Evolutionary conservation across 1,140 invertebrate species (phyloP).

Genomic region (Heliconius himera): DNA sequence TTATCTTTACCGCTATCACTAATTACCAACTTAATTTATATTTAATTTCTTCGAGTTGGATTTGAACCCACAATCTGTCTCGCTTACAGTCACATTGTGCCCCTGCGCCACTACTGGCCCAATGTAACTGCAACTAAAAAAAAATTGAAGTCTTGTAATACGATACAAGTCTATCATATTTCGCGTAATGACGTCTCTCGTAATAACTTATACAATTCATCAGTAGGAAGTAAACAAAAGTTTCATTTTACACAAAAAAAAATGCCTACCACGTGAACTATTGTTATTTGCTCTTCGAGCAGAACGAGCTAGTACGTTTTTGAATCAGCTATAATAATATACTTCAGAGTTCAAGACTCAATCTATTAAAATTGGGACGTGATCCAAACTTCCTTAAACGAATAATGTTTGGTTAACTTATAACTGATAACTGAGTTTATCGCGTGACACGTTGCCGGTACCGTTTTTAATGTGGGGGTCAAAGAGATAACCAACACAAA

Average conservation of each 20-base stretch:
- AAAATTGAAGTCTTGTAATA: background rate
- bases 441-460: slow-evolving; percentile 14
- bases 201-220: slow-evolving; percentile 35
- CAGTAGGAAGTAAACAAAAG: slow-evolving; percentile 36
- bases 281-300: slow-evolving; percentile 36
- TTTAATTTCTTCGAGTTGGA: no score
- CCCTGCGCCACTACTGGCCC: no score
- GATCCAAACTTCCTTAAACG: slow-evolving; percentile 15
- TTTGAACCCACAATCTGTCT: no score
- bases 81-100: no score
- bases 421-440: slow-evolving; percentile 32
- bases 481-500: slow-evolving; percentile 25
- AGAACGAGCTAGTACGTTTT: slow-evolving; percentile 24
- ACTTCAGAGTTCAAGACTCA: background rate
- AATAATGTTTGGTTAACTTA: background rate
- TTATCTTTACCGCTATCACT: no score
- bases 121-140: background rate
- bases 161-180: slow-evolving; percentile 10
- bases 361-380: slow-evolving; percentile 11
- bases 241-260: slow-evolving; percentile 34
- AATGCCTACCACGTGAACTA: slow-evolving; percentile 27
- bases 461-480: slow-evolving; percentile 27
- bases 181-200: slow-evolving; percentile 27
- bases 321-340: slow-evolving; percentile 15
- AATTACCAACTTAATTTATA: no score